Conservation (phyloP, 2,113 vertebrate species). For the Oceanites oceanicus region DNA sequence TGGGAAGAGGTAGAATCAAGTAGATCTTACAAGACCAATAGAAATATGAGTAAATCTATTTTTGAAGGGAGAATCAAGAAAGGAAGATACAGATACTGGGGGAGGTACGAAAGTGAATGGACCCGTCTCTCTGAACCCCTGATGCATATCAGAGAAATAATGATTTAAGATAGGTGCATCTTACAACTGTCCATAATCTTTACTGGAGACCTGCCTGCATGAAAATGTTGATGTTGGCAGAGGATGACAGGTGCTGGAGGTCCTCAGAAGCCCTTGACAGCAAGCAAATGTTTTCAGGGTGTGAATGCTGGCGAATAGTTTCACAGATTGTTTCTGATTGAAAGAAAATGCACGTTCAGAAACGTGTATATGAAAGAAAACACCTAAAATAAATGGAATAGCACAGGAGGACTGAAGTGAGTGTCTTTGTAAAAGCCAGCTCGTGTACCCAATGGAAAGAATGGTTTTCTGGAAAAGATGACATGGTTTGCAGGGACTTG, state of each 20-base stretch:
- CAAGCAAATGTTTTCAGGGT: background rate
- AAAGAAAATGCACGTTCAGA: background rate
- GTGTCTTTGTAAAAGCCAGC: background rate
- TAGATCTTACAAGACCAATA: background rate
- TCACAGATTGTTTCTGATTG: background rate
- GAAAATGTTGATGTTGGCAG: background rate
- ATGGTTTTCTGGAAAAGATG: background rate
- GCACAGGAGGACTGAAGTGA: background rate
- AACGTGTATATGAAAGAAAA: background rate
- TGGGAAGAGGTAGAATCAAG: background rate
- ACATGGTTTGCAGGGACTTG: background rate
- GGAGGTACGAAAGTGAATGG: fast-evolving
- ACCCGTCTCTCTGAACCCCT: background rate
- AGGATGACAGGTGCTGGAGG: background rate
- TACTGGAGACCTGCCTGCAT: background rate
- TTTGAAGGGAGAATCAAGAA: background rate
- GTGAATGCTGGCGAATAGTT: background rate
- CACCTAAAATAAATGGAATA: background rate
- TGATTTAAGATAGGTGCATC: background rate
- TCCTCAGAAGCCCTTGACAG: background rate
- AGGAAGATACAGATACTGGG: background rate
- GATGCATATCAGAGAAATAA: background rate
- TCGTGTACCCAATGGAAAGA: background rate
- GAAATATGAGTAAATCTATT: background rate
- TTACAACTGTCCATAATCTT: background rate